Evolutionary conservation across 92 coral and sea anemone genomes (phyloP).

Genomic region (Epizoanthus ramosus): DNA sequence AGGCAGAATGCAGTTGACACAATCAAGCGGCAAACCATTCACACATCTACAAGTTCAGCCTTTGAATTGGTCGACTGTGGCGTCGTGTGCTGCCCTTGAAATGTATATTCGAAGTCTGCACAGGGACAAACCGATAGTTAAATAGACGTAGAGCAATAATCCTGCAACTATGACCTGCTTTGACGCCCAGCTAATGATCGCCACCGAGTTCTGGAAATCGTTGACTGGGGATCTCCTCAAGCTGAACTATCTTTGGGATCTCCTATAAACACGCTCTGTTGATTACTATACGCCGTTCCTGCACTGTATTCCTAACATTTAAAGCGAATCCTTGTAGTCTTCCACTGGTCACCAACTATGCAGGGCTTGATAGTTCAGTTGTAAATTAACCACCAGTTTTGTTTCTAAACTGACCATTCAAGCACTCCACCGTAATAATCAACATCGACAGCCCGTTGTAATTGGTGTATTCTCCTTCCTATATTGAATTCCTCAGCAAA

Average conservation of each 20-base stretch:
- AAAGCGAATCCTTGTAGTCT: background rate
- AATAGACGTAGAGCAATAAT: background rate
- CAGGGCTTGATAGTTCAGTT: background rate
- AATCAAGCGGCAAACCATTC: too few species aligned
- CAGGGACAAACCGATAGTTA: too few species aligned
- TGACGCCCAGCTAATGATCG: slow-evolving; percentile 3
- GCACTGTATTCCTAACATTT: background rate
- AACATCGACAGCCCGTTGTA: background rate
- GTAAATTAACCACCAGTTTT: background rate
- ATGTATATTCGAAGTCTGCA: too few species aligned
- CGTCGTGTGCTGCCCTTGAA: too few species aligned
- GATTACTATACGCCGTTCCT: background rate
- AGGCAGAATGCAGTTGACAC: too few species aligned
- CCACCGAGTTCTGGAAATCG: background rate
- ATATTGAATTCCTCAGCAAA: background rate
- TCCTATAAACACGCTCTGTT: background rate
- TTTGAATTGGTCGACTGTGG: too few species aligned
- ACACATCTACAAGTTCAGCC: too few species aligned
- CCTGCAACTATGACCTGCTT: background rate
- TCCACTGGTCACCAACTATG: background rate
- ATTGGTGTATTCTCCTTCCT: background rate
- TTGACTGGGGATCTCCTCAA: background rate
- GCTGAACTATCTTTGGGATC: background rate
- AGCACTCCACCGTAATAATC: background rate
- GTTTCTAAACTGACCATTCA: slow-evolving; percentile 22